Percentiles rank a stretch among this genome's conserved stretches.
Evolutionary conservation across 2,797 vertebrate genomes (phyloP).

Genomic region (Carapus acus): DNA sequence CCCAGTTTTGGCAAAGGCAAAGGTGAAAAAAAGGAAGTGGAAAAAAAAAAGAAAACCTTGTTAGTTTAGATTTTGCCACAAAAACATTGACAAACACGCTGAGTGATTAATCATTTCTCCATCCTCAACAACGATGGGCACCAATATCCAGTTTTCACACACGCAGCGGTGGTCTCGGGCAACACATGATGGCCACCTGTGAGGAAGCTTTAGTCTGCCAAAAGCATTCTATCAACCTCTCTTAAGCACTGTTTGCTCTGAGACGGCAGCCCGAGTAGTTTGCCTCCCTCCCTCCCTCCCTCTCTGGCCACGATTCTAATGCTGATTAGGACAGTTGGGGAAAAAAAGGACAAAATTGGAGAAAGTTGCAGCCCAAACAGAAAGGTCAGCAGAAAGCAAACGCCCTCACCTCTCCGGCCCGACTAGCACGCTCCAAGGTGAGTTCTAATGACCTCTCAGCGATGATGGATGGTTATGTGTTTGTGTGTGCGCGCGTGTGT

Average conservation of each 20-base stretch:
- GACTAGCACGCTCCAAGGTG: conserved; percentile 57
- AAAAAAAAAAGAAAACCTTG: too few relatives aligned
- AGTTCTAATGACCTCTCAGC: conserved; percentile 50
- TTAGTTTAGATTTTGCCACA: too few relatives aligned
- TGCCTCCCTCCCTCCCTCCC: too few relatives aligned
- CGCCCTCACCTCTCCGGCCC: conserved; percentile 45
- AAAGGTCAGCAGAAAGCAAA: conserved; percentile 55
- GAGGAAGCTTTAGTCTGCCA: conserved; percentile 37
- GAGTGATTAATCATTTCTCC: conserved; percentile 16
- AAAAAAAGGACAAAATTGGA: conserved; percentile 33
- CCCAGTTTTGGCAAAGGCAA: conserved; percentile 5
- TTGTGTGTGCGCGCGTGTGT: conserved; percentile 12
- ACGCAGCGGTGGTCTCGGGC: conserved; percentile 15
- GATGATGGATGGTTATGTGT: conserved; percentile 46
- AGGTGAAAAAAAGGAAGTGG: too few relatives aligned
- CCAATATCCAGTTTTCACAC: conserved; percentile 6
- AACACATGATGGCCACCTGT: conserved; percentile 31
- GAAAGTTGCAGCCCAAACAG: conserved; percentile 53
- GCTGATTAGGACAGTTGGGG: conserved; percentile 55
- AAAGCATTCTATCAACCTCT: conserved; percentile 5
- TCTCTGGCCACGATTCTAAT: conserved; percentile 51
- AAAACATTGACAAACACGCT: conserved; percentile 20
- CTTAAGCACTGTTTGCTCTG: conserved; percentile 26
- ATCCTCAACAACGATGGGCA: conserved; percentile 19
- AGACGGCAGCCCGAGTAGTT: conserved; percentile 47